Evolutionary conservation across 2,113 vertebrate genomes (phyloP).

Genomic region (Triplophysa dalaica): DNA sequence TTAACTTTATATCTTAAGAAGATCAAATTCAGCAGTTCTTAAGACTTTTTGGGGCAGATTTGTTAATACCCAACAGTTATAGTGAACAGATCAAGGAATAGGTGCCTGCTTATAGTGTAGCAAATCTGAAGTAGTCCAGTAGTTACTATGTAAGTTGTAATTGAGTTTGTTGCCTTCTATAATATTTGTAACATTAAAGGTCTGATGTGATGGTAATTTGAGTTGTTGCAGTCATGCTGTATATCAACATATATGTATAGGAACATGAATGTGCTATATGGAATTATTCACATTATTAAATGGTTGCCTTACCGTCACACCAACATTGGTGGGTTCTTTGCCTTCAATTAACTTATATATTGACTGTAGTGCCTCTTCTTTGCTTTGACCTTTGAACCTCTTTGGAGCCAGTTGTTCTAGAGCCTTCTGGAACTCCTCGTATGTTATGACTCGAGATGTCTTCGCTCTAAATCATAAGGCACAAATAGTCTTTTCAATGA

Average conservation of each 20-base stretch:
- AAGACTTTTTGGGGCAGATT: not conserved
- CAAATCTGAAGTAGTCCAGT: no score
- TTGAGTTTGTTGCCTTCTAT: no score
- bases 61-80: slow-evolving; percentile 38
- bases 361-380: slow-evolving; percentile 82
- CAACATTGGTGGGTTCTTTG: slow-evolving; percentile 83
- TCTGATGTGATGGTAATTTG: not conserved
- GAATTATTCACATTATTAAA: not conserved
- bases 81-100: not conserved
- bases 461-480: slow-evolving; percentile 76
- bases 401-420: slow-evolving; percentile 87
- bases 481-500: not conserved
- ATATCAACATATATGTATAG: not conserved
- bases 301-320: slow-evolving; percentile 83
- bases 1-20: not conserved
- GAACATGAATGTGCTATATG: not conserved
- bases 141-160: no score
- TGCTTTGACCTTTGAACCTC: slow-evolving; percentile 88
- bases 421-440: slow-evolving; percentile 87
- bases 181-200: no score
- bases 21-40: not conserved
- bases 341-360: slow-evolving; percentile 86
- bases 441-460: slow-evolving; percentile 87
- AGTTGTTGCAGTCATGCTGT: not conserved
- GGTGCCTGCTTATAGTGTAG: no score